These are phyloP conservation scores for Leptobrachium leishanense DNA, from an alignment of 2,113 vertebrate genomes.

Conservation along the genomic window DNA sequence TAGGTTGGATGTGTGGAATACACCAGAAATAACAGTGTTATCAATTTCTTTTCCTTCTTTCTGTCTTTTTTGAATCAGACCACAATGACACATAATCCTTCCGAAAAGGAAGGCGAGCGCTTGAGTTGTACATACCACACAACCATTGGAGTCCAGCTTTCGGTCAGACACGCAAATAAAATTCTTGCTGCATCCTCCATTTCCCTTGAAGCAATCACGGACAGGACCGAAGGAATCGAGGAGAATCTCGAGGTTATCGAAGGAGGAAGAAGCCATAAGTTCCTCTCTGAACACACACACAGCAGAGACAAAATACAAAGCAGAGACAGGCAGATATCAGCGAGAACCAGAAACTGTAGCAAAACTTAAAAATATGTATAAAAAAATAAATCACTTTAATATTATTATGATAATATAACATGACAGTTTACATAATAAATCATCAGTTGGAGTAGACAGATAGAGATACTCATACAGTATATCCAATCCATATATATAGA, in stretches of 20 bases:
- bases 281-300: constrained; percentile 80
- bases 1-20: too few species aligned
- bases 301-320: constrained; percentile 17
- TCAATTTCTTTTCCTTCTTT: too few species aligned
- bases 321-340: background rate
- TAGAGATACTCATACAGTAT: background rate
- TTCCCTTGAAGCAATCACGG: constrained; percentile 92
- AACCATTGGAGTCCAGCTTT: constrained; percentile 93
- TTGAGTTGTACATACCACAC: constrained; percentile 80
- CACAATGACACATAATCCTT: too few species aligned
- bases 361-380: constrained; percentile 21
- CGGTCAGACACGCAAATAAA: constrained; percentile 95
- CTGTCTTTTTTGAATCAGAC: too few species aligned
- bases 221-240: constrained; percentile 95
- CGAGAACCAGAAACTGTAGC: constrained; percentile 19
- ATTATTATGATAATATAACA: too few species aligned
- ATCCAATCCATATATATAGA: background rate
- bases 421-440: background rate
- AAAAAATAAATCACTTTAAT: background rate
- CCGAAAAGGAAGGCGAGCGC: background rate
- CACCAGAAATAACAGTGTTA: too few species aligned
- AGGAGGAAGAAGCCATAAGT: constrained; percentile 96
- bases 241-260: constrained; percentile 95
- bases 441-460: background rate
- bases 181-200: constrained; percentile 95